Conservation (phyloP, 2,888 invertebrate species). For the Archips xylosteana region DNA sequence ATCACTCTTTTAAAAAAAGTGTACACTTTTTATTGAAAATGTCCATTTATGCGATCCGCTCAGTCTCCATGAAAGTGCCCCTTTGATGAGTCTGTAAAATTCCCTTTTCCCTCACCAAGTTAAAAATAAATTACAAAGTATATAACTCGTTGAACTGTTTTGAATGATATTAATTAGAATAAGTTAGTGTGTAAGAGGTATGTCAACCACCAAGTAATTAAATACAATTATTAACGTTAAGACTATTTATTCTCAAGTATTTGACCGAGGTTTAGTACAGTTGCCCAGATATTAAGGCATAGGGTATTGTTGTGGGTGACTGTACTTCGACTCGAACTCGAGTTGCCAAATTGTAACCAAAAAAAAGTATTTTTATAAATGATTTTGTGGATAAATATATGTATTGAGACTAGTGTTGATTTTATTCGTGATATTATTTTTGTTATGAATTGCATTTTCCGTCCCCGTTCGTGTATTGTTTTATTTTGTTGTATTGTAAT, state of each 20-base stretch:
- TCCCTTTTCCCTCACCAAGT: background rate
- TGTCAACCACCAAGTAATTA: constrained; percentile 25
- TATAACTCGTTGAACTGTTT: constrained; percentile 39
- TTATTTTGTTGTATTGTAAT: constrained; percentile 67
- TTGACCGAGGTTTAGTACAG: constrained; percentile 20
- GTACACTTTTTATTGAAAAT: too few species aligned
- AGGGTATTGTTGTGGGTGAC: background rate
- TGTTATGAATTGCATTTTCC: constrained; percentile 63
- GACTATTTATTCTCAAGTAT: constrained; percentile 34
- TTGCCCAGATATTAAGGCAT: constrained; percentile 12
- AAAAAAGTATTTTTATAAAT: constrained; percentile 68
- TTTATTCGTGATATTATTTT: constrained; percentile 41
- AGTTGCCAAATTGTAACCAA: constrained; percentile 70
- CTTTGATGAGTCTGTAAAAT: too few species aligned
- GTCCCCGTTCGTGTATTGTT: constrained; percentile 62
- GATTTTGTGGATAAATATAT: constrained; percentile 48
- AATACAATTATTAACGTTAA: constrained; percentile 39
- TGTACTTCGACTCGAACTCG: constrained; percentile 19
- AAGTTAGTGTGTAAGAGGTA: constrained; percentile 24
- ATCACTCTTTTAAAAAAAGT: too few species aligned
- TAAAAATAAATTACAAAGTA: constrained; percentile 28
- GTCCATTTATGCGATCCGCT: too few species aligned
- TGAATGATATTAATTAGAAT: constrained; percentile 24
- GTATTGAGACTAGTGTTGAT: constrained; percentile 37
- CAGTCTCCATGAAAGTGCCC: too few species aligned